These are phyloP conservation scores for Hydrolagus colliei DNA, from an alignment of 2,797 vertebrate genomes.

Conservation along the genomic window DNA sequence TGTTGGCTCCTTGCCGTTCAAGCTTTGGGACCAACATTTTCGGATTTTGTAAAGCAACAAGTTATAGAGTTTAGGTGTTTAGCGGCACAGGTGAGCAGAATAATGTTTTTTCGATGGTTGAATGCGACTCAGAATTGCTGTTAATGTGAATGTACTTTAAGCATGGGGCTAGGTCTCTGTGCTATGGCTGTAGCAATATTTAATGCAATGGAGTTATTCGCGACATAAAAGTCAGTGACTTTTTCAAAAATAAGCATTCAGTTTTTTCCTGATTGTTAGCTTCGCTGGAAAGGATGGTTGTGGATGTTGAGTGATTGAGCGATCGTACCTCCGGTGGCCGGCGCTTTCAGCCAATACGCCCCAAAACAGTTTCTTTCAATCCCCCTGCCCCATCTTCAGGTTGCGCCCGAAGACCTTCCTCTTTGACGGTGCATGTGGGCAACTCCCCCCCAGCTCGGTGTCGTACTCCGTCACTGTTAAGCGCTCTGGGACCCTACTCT, in stretches of 20 bases:
- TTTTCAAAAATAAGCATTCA: too few relatives aligned
- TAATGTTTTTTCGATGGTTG: background rate
- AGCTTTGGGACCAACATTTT: background rate
- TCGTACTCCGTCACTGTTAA: too few relatives aligned
- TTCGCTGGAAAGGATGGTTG: too few relatives aligned
- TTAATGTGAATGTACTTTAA: background rate
- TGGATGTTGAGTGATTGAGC: conserved; percentile 30
- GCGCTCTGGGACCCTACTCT: background rate
- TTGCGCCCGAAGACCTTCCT: too few relatives aligned
- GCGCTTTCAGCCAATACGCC: conserved; percentile 36
- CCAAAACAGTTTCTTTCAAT: background rate
- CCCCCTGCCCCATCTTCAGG: too few relatives aligned
- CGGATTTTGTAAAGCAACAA: background rate
- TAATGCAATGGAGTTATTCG: background rate
- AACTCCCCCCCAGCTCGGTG: too few relatives aligned
- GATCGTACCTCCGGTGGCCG: conserved; percentile 31
- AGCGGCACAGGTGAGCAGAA: background rate
- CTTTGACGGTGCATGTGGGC: too few relatives aligned
- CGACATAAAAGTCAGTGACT: background rate
- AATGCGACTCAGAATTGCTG: background rate
- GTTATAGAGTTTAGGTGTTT: background rate
- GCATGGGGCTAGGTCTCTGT: too few relatives aligned
- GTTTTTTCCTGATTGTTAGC: too few relatives aligned
- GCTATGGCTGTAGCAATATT: background rate
- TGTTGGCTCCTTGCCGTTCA: too few relatives aligned